Evolutionary conservation across 2,113 vertebrate genomes (phyloP).

Genomic region (Isichthys henryi): DNA sequence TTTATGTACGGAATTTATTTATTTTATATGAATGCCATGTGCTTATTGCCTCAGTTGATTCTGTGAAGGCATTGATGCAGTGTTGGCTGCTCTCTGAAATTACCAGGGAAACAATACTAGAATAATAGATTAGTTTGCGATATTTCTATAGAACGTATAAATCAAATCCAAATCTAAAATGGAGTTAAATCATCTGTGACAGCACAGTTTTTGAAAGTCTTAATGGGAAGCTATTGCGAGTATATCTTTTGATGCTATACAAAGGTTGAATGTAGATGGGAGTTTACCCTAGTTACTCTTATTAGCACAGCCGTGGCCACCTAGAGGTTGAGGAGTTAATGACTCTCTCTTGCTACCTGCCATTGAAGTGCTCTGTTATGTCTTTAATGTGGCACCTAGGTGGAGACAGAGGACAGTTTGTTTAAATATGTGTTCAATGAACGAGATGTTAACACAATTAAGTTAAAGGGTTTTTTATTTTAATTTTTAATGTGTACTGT

Average conservation of each 20-base stretch:
- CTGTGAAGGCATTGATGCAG: neutral
- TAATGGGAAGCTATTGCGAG: neutral
- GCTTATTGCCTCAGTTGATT: neutral
- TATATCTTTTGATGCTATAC: neutral
- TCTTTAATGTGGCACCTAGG: neutral
- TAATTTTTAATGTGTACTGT: neutral
- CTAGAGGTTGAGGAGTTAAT: neutral
- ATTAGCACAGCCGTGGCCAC: neutral
- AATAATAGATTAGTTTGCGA: neutral
- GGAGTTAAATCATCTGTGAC: neutral
- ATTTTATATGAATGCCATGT: neutral
- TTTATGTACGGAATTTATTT: conserved; percentile 3
- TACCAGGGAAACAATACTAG: neutral
- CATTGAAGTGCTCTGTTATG: neutral
- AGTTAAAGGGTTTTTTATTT: neutral
- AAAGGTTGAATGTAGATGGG: neutral
- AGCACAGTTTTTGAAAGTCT: neutral
- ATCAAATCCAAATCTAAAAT: neutral
- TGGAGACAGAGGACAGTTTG: neutral
- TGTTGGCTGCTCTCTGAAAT: neutral
- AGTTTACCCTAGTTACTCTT: neutral
- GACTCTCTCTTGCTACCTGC: neutral
- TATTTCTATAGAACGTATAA: neutral
- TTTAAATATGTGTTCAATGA: neutral
- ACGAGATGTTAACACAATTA: neutral